Conservation (phyloP, 2,113 vertebrate species). For the Cochlearius cochlearius region DNA sequence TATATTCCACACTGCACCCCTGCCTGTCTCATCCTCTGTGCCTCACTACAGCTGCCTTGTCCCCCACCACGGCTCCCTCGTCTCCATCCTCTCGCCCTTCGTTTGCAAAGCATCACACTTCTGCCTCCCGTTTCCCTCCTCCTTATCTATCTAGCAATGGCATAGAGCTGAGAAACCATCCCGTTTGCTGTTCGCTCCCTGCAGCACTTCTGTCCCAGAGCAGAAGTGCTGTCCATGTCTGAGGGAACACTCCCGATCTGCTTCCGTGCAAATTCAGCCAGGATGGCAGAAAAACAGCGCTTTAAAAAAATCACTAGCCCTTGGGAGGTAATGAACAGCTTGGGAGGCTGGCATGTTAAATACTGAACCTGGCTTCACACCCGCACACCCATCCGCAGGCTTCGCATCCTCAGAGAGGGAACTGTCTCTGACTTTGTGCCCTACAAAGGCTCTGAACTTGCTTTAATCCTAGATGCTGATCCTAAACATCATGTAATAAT, state of each 20-base stretch:
- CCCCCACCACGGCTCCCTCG: neutral
- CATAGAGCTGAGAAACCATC: neutral
- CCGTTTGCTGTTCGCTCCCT: neutral
- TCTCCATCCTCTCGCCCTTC: neutral
- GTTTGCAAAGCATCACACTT: neutral
- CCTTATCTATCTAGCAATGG: neutral
- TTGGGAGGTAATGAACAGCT: neutral
- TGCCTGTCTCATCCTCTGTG: neutral
- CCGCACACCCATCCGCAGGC: neutral
- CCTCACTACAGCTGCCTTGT: neutral
- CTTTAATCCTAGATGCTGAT: neutral
- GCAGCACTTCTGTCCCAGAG: neutral
- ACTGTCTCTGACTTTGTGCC: neutral
- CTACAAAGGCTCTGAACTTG: neutral
- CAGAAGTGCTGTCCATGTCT: neutral
- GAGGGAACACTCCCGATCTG: neutral
- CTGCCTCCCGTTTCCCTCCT: neutral
- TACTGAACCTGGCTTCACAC: neutral
- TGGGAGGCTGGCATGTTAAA: neutral
- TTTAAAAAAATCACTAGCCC: neutral
- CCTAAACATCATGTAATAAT: neutral
- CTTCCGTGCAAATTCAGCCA: neutral
- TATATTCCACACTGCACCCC: too few relatives aligned
- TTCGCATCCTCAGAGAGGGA: neutral
- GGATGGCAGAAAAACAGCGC: neutral